Percentiles rank a stretch among this genome's conserved stretches.
Evolutionary conservation across 35 echinoderm and acorn worm genomes (phyloP).

Genomic region (Patiria miniata): DNA sequence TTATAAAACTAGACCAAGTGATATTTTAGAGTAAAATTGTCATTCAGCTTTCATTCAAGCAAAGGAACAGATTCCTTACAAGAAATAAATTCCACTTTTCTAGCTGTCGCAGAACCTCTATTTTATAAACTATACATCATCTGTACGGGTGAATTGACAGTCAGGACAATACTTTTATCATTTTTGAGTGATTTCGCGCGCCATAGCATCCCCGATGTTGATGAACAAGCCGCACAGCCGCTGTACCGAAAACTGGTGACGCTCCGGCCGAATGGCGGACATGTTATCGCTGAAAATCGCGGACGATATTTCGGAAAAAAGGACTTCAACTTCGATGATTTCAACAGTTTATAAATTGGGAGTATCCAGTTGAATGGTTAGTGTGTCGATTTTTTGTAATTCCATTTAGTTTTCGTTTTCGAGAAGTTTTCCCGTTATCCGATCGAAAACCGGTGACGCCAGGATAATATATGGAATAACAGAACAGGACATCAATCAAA

Average conservation of each 20-base stretch:
- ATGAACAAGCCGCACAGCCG: neutral
- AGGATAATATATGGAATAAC: conserved; percentile 5
- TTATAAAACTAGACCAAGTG: too few species aligned
- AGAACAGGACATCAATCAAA: neutral
- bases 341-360: too few species aligned
- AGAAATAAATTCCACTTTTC: too few species aligned
- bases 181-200: neutral
- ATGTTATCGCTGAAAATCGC: neutral
- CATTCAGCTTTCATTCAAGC: too few species aligned
- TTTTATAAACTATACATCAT: neutral
- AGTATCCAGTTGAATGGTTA: neutral
- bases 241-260: neutral
- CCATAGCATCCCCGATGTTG: neutral
- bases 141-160: neutral
- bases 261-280: too few species aligned
- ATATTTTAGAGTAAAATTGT: too few species aligned
- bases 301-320: neutral
- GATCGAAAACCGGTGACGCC: neutral
- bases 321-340: too few species aligned
- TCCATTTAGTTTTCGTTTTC: neutral
- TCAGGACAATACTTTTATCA: neutral
- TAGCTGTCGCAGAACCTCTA: neutral
- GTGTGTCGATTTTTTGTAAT: neutral
- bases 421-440: neutral
- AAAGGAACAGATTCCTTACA: too few species aligned